phyloP scores from a whole-genome alignment of 2,113 vertebrate species.

The Nasalis larvatus region DNA sequence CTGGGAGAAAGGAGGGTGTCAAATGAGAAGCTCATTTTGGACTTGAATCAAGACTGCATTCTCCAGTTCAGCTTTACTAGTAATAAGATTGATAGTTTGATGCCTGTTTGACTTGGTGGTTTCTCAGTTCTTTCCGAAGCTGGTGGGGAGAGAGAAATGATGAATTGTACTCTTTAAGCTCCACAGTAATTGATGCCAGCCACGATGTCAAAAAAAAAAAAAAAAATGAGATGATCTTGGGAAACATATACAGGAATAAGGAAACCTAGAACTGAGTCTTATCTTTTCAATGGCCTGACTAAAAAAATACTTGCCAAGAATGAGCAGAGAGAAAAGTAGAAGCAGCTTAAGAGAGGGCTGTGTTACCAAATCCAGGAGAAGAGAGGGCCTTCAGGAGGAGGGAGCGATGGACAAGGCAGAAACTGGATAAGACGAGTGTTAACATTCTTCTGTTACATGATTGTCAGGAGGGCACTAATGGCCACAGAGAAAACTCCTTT shows the following conservation, averaged over 20 bases:
- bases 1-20: constrained; percentile 2
- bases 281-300: neutral
- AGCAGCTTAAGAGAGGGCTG: neutral
- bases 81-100: neutral
- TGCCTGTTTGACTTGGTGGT: neutral
- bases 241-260: neutral
- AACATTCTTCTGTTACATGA: neutral
- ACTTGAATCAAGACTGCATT: neutral
- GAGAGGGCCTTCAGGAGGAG: neutral
- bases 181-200: neutral
- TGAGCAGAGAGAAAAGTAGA: neutral
- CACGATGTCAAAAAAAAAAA: neutral
- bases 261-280: neutral
- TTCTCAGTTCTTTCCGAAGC: neutral
- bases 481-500: neutral
- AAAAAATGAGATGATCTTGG: neutral
- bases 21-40: constrained; percentile 20
- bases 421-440: neutral
- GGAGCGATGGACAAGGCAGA: neutral
- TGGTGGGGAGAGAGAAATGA: neutral
- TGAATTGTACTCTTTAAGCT: neutral
- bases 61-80: neutral
- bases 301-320: neutral
- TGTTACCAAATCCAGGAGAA: neutral
- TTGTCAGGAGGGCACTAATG: neutral